Evolutionary conservation across 2,113 vertebrate species (phyloP), one percentile per base, ranked within the genome.

Genomic region (Lycaon pictus): DNA sequence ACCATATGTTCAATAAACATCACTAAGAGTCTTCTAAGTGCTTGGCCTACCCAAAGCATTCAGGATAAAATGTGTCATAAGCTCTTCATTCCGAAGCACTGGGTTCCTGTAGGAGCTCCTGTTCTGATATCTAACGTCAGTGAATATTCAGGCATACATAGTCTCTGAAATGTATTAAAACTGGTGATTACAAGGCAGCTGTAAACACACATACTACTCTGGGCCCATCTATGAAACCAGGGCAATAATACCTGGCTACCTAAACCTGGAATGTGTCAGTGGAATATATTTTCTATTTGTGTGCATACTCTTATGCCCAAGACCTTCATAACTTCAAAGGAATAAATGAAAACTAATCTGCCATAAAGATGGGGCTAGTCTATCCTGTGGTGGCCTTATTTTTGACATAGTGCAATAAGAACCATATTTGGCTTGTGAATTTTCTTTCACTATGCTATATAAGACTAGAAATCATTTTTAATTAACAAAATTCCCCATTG

Each of bases 401-500:
- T 53, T 22, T 76, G 17, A 67, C 3, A 8, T 76, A 10, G 58
- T 79, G 9, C 11, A 77, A 56, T 83, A 22, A 97, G 29, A 71
- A 11, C 29, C 10, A 5, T 27, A 51, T 60, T 71, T 71, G 43
- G 20, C 16, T 19, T 95, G 10, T 27, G 12, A 32, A 43, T 32
- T 67, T 81, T 93, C 76, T 88, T 80, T 69, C 62, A 58, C 63
- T 25, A 74, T 48, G 7, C 80, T 69, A 55, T 32, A 4, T 77
- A 88, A 79, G 15, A 86, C 19, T 55, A 87, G 43, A 86, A 95
- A 58, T 83, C 22, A 69, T 32, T 74, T 82, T 86, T 83, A 96
- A 80, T 89, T 74, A 89, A 76, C 7, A 87, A 80, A 97, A 79
- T 32, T 15, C 35, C 1, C 43, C 51, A 69, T 2, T 85, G 63